Conservation (phyloP, 2,888 invertebrate genomes). For the Liodrosophila aerea region DNA sequence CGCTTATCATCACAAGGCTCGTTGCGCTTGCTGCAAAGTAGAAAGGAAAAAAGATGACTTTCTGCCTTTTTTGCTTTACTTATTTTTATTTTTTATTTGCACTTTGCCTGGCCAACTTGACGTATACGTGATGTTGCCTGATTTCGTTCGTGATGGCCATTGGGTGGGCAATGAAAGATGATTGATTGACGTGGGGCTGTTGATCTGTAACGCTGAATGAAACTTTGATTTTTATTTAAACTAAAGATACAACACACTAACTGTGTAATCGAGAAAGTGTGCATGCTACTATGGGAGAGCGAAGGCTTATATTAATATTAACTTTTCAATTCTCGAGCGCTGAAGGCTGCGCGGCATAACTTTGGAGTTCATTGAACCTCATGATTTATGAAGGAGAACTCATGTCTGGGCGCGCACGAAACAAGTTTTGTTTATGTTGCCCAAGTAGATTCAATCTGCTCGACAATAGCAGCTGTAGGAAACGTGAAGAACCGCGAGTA, state of each 20-base stretch:
- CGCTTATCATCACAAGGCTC: constrained; percentile 41
- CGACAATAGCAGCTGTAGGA: too few relatives aligned
- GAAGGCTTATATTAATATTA: constrained; percentile 14
- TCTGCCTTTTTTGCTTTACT: background rate
- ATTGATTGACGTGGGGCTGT: constrained; percentile 61
- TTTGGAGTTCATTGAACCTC: constrained; percentile 26
- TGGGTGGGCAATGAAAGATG: constrained; percentile 46
- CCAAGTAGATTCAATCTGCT: background rate
- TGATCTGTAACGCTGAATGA: constrained; percentile 42
- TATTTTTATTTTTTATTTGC: constrained; percentile 10
- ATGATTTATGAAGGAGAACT: background rate
- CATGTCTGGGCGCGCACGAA: background rate
- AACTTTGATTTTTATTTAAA: constrained; percentile 67
- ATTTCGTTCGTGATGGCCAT: constrained; percentile 33
- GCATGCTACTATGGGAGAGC: background rate
- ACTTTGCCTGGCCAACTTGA: constrained; percentile 38
- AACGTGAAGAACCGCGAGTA: too few relatives aligned
- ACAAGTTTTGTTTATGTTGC: background rate
- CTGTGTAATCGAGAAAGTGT: background rate
- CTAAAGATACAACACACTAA: constrained; percentile 1
- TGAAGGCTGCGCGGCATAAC: constrained; percentile 2
- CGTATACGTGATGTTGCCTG: constrained; percentile 58
- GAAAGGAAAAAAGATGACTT: too few relatives aligned
- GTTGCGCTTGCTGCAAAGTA: constrained; percentile 16
- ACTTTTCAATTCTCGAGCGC: constrained; percentile 9